Evolutionary conservation across 2,113 vertebrate genomes (phyloP), one percentile per base, ranked within the genome.

Genomic region (Mesoclemmys tuberculata): DNA sequence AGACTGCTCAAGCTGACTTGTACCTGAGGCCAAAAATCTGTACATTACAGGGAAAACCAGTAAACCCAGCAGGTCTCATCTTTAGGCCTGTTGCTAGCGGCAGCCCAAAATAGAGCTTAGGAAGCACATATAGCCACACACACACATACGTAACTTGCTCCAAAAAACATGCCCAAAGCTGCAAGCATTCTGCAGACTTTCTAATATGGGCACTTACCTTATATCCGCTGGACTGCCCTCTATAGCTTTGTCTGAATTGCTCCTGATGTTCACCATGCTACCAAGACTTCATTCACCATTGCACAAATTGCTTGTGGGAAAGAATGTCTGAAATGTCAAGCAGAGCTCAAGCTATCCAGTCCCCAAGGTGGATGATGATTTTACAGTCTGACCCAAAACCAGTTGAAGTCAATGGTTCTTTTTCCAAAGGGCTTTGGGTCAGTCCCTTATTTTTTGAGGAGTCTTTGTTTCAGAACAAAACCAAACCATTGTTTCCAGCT

Each of bases 151-250:
- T 83, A 49, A 1, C 86, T 88, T 19, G 38, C 84, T 81, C 74
- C 56, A 89, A 92, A n/a, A 54, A 49, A 64, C 13, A 10, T 3
- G 21, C 2, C 1, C 31, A 84, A 92, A 44, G 22, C 61, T 48
- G 80, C 52, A 68, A 80, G 5, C 27, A 77, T 46, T 46, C n/a
- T 83, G 21, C 2, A 2, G 41, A 10, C 3, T 19, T 35, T 46
- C 77, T 38, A n/a, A 54, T 2, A 21, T 0, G 5, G 94, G 35
- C 44, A 26, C 55, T 83, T 0, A 0, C 26, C 31, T 58, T 91
- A 86, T 58, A 84, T 68, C 81, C 49, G 3, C 38, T 12, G 44
- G n/a, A 16, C 26, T 41, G 3, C 14, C 26, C 0, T 18, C 19
- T 13, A 79, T 79, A 80, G 75, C 68, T n/a, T 31, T 4, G 0